Conservation (phyloP, 2,888 invertebrate species). For the Ichneumon xanthorius region DNA sequence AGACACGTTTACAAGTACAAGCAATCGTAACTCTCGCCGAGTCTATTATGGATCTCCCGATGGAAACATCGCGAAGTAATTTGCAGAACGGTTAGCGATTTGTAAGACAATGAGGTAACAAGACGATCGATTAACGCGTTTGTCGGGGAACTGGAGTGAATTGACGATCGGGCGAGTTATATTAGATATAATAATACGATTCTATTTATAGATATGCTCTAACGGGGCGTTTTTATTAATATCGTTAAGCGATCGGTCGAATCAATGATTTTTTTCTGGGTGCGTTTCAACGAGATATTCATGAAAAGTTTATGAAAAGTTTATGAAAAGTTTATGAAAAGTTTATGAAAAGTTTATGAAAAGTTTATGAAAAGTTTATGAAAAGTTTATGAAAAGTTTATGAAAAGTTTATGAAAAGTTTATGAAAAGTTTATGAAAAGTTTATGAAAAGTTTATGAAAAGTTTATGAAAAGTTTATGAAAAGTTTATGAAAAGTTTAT, state of each 20-base stretch:
- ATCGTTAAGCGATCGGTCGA: too few relatives aligned
- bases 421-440: too few relatives aligned
- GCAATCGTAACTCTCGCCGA: conserved; percentile 19
- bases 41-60: conserved; percentile 18
- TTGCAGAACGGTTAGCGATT: neutral
- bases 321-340: too few relatives aligned
- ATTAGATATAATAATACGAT: conserved; percentile 1
- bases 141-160: conserved; percentile 2
- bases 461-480: too few relatives aligned
- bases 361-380: too few relatives aligned
- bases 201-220: neutral
- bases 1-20: conserved; percentile 3
- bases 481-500: too few relatives aligned
- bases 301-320: neutral
- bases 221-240: too few relatives aligned
- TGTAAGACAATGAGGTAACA: conserved; percentile 25
- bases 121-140: neutral
- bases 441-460: too few relatives aligned
- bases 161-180: neutral
- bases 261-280: too few relatives aligned
- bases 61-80: conserved; percentile 10
- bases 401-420: too few relatives aligned
- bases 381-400: too few relatives aligned
- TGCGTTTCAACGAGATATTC: neutral
- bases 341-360: too few relatives aligned